Evolutionary conservation across 2,113 vertebrate species (phyloP), one percentile per base, ranked within the genome.

Genomic region (Telmatochromis sp.): DNA sequence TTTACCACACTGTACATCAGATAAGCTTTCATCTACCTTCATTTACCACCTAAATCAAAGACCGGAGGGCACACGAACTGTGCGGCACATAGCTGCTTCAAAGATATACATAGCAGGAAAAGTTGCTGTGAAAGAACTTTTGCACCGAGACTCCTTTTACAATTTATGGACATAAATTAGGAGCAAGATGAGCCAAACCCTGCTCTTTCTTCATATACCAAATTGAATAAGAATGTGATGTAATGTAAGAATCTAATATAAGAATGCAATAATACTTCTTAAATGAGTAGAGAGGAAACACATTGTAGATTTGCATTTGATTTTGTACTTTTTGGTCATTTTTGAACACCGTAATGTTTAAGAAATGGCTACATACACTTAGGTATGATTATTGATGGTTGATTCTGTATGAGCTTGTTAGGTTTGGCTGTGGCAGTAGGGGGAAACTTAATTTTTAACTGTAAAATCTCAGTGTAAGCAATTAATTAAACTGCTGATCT

Each of bases 1-100:
- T 87, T 82, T 78, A 88, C 68, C 31, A 65, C n/a, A 8, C 37
- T 87, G 55, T 85, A 86, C 83, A 88, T 65, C 23, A 15, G 42
- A 40, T 37, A 75, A 17, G 57, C 84, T 82, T 53, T 88, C 23
- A 83, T 63, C 54, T 60, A 68, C 37, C 79, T 88, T 85, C 31
- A 81, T 63, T 51, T 60, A 54, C 26, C 73, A 86, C 42, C 73
- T 82, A 85, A 88, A 86, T 88, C 42, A 84, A 90, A 88, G 75
- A 85, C 81, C 21, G 23, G 70, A 87, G 88, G 86, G 83, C 68
- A 54, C 58, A 33, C 55, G 35, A 40, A n/a, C 12, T 13, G 84
- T 80, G 53, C 7, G 17, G 49, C 19, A 60, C 68, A 54, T 28
- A 13, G 40, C 15, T 15, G 23, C 65, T 86, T 75, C 45, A 85